Evolutionary conservation across 2,113 vertebrate genomes (phyloP).

Genomic region (Acinonyx jubatus): DNA sequence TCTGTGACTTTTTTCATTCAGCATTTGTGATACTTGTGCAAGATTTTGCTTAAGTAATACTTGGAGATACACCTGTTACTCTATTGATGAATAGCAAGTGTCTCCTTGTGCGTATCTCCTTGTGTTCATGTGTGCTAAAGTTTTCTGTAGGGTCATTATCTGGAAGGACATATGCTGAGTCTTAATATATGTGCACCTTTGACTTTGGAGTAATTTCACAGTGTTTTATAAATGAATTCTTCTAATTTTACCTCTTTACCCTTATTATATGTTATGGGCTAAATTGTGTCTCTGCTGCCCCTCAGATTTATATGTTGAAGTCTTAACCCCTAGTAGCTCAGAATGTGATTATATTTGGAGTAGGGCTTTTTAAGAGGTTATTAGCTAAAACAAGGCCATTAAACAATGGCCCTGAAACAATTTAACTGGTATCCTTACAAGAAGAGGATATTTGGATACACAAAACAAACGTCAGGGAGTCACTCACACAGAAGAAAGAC

Average conservation of each 20-base stretch:
- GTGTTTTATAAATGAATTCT: constrained; percentile 2
- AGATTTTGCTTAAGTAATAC: not conserved
- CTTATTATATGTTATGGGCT: not conserved
- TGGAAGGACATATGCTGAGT: not conserved
- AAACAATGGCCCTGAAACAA: not conserved
- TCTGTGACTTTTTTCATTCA: not conserved
- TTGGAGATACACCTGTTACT: not conserved
- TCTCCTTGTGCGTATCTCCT: not conserved
- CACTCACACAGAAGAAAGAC: not conserved
- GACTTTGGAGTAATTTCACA: not conserved
- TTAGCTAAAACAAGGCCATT: not conserved
- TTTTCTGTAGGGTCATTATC: not conserved
- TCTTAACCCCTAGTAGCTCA: not conserved
- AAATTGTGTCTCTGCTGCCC: not conserved
- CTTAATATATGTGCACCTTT: not conserved
- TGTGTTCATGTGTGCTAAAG: not conserved
- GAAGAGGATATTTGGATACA: not conserved
- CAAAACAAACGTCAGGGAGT: not conserved
- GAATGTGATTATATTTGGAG: not conserved
- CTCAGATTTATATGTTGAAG: not conserved
- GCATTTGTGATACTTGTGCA: not conserved
- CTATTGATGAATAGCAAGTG: not conserved
- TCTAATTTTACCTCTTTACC: not conserved
- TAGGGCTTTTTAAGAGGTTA: not conserved
- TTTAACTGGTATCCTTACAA: not conserved